These are phyloP conservation scores for Heterodera schachtii DNA, from an alignment of 1,140 invertebrate species.

Conservation along the genomic window DNA sequence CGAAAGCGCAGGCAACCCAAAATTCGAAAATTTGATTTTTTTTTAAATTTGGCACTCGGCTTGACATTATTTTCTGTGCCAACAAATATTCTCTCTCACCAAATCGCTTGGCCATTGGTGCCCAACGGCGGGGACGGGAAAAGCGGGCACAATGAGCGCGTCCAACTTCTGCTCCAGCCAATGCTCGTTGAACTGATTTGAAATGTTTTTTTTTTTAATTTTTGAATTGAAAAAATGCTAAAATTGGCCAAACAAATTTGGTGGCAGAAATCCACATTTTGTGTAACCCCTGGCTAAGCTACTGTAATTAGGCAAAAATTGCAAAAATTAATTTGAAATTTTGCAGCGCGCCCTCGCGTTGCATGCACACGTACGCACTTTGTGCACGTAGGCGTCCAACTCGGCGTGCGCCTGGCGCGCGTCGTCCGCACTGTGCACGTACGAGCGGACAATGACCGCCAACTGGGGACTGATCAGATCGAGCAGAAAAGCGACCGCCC, in stretches of 20 bases:
- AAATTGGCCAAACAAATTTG: too few species aligned
- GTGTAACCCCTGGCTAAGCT: too few species aligned
- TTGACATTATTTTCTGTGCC: neutral
- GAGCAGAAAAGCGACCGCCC: slow-evolving; percentile 37
- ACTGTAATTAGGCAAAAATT: too few species aligned
- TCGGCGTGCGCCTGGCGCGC: slow-evolving; percentile 38
- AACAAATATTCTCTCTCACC: neutral
- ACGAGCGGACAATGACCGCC: slow-evolving; percentile 32
- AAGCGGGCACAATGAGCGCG: slow-evolving; percentile 60
- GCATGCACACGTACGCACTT: slow-evolving; percentile 16
- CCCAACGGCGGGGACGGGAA: slow-evolving; percentile 53
- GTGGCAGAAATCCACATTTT: too few species aligned
- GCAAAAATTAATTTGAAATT: too few species aligned
- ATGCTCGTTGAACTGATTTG: slow-evolving; percentile 45
- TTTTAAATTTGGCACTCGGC: neutral
- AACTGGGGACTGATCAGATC: slow-evolving; percentile 40
- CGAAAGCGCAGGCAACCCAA: slow-evolving; percentile 42
- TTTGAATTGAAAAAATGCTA: neutral
- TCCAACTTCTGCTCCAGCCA: slow-evolving; percentile 57
- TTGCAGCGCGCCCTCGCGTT: too few species aligned
- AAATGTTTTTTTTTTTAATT: too few species aligned
- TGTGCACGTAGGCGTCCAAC: slow-evolving; percentile 37
- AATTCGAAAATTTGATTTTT: neutral
- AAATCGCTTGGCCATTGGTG: slow-evolving; percentile 49
- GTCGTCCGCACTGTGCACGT: slow-evolving; percentile 50